A percentile compares a stretch with the other conserved stretches of the same genome.
Evolutionary conservation across 2,113 vertebrate species (phyloP).

Genomic region (Chrysemys picta): DNA sequence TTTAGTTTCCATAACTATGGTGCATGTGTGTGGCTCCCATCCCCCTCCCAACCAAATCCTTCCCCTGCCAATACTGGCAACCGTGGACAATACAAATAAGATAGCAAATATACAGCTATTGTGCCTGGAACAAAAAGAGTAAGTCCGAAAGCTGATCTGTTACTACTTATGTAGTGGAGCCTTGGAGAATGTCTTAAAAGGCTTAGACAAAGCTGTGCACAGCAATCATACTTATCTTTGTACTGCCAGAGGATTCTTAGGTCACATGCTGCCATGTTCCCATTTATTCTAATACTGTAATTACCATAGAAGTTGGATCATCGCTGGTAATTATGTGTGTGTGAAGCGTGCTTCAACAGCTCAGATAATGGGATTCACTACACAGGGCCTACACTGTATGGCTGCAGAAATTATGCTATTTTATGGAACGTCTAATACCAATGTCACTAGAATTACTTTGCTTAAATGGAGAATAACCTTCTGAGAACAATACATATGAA

Average conservation of each 20-base stretch:
- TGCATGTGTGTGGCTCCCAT: background rate
- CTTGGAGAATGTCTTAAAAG: slow-evolving; percentile 17
- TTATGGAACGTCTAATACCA: background rate
- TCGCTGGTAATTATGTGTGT: slow-evolving; percentile 50
- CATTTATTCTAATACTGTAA: slow-evolving; percentile 60
- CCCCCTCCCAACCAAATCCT: background rate
- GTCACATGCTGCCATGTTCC: background rate
- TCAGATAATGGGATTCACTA: slow-evolving; percentile 47
- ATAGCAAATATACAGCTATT: background rate
- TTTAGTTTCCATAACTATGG: accelerated
- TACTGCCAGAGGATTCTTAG: slow-evolving; percentile 33
- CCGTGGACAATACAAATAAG: background rate
- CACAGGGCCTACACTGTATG: background rate
- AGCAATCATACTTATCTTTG: slow-evolving; percentile 19
- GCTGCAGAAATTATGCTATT: background rate
- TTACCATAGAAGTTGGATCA: slow-evolving; percentile 67
- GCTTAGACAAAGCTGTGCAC: background rate
- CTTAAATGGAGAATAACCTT: background rate
- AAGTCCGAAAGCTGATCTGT: slow-evolving; percentile 29
- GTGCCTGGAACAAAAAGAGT: background rate
- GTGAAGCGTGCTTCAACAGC: background rate
- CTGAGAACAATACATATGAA: background rate
- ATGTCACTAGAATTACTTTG: slow-evolving; percentile 19
- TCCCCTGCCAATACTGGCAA: background rate
- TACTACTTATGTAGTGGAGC: background rate